A percentile compares a stretch with the other conserved stretches of the same genome.
Evolutionary conservation across 1,140 invertebrate genomes (phyloP).

Genomic region (Apis dorsata): DNA sequence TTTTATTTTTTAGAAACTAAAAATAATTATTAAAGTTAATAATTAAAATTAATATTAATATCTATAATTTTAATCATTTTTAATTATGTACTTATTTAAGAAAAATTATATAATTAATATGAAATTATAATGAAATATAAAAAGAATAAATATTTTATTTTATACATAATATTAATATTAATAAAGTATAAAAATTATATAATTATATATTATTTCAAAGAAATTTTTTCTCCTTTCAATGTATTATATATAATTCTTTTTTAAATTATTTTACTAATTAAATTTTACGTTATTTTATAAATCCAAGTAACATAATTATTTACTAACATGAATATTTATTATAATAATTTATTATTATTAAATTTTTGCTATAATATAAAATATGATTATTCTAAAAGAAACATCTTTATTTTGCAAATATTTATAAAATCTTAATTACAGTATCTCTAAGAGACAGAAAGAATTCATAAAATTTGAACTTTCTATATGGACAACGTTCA

Average conservation of each 20-base stretch:
- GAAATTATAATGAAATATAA: background rate
- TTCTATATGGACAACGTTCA: background rate
- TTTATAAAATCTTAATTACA: background rate
- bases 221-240: too few relatives aligned
- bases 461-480: background rate
- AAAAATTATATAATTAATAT: background rate
- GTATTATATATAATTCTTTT: too few relatives aligned
- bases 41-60: background rate
- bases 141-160: background rate
- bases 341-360: background rate
- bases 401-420: background rate
- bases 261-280: too few relatives aligned
- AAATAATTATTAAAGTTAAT: background rate
- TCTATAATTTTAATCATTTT: background rate
- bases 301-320: background rate
- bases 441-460: background rate
- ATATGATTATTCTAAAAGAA: background rate
- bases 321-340: background rate
- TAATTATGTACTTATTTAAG: background rate
- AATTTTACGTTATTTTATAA: background rate
- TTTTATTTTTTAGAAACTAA: background rate
- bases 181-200: background rate
- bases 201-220: too few relatives aligned
- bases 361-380: background rate
- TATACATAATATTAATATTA: background rate